Evolutionary conservation across 2,888 invertebrate genomes (phyloP), one percentile per base, ranked within the genome.

Genomic region (Dicyrtoma fusca): DNA sequence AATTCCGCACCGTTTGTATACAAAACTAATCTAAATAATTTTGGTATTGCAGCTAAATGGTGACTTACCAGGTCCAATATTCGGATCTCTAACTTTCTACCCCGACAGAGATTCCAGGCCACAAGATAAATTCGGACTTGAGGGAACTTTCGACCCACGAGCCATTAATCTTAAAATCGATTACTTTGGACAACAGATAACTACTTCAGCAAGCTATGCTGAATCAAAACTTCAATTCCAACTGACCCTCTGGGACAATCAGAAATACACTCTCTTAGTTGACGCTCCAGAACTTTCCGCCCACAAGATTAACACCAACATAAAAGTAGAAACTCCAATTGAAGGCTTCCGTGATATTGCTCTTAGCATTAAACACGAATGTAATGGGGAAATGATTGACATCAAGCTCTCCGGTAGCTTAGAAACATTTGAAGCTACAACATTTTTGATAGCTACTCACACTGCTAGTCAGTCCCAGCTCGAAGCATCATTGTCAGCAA

Each of bases 21-120:
- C n/a, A n/a, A n/a, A n/a, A 53, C 21, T 53, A 19, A 53, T 19
- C 14, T 44, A 10, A 44, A 44, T 44, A 44, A 44, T 10, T 51
- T 51, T 14, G 14, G 17, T 17, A 51, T 51, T 71, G 45, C 47
- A 79, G 78, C 42, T 78, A 10, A 73, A 65, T 5, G 79, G 79
- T 57, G 76, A 74, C 70, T 61, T 69, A 2, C 74, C 75, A 1
- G 71, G 71, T 0, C 76, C 76, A 17, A 71, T 77, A 61, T 23
- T 53, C 17, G 73, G 69, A 0, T 68, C 75, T 0, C 19, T 79
- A 0, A 70, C 74, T 1, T 19, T 79, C 14, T 71, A 75, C 23
- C 79, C 79, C 70, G 81, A 82, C 76, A 81, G 80, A 57, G 81
- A 81, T 21, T 70, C 55, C 4, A 71, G 80, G 8, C 74, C 77